Conservation (phyloP, 2,113 vertebrate species). For the Tyrannus savana region DNA sequence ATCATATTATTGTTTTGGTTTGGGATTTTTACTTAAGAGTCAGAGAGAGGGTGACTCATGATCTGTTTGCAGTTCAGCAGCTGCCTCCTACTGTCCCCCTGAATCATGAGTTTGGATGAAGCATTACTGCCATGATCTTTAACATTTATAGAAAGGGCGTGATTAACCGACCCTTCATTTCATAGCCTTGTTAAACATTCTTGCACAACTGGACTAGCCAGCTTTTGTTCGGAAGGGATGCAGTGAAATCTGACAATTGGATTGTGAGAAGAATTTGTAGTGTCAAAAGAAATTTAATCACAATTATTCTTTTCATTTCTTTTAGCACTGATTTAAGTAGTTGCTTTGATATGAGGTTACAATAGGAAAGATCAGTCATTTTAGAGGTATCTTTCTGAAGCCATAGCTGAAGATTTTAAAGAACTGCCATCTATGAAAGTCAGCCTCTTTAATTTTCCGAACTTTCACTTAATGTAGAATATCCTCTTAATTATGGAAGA, state of each 20-base stretch:
- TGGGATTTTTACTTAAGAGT: not conserved
- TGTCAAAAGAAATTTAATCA: not conserved
- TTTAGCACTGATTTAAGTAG: not conserved
- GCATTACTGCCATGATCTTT: not conserved
- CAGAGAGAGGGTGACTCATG: not conserved
- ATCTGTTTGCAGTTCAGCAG: slow-evolving; percentile 27
- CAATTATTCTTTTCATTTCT: not conserved
- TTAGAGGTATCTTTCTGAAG: not conserved
- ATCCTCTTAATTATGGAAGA: not conserved
- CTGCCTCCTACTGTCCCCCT: slow-evolving; percentile 11
- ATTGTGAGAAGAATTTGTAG: not conserved
- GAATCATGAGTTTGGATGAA: slow-evolving; percentile 19
- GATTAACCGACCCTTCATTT: not conserved
- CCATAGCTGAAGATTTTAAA: not conserved
- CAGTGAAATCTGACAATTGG: not conserved
- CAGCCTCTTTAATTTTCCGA: not conserved
- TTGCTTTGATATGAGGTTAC: not conserved
- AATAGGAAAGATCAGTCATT: not conserved
- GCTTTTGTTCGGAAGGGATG: slow-evolving; percentile 5
- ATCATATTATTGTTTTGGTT: not conserved
- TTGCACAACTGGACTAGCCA: not conserved
- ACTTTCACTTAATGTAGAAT: not conserved
- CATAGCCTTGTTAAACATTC: slow-evolving; percentile 16
- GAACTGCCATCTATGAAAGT: not conserved
- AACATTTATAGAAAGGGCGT: not conserved